Conservation (phyloP, 2,888 invertebrate species). For the Prosapia bicincta region DNA sequence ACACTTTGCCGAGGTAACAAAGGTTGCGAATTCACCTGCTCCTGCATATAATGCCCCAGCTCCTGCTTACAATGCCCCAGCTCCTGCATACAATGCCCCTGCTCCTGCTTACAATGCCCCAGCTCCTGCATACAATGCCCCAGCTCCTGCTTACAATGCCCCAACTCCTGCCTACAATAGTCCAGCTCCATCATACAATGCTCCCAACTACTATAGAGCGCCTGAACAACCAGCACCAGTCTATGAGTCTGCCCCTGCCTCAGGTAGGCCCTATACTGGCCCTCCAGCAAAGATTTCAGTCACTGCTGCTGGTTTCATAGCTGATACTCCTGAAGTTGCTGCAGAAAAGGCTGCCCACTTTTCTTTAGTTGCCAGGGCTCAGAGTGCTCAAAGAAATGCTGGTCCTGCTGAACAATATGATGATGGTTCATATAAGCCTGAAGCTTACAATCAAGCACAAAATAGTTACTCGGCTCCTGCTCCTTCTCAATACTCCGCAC, state of each 20-base stretch:
- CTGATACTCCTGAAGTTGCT: slow-evolving; percentile 26
- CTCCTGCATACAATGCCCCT: slow-evolving; percentile 14
- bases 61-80: neutral
- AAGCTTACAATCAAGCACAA: slow-evolving; percentile 2
- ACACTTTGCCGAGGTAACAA: neutral
- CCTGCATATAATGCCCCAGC: slow-evolving; percentile 3
- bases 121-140: slow-evolving; percentile 25
- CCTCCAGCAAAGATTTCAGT: slow-evolving; percentile 17
- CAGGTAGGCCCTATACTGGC: slow-evolving; percentile 25
- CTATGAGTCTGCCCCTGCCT: neutral
- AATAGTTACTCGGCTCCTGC: slow-evolving; percentile 22
- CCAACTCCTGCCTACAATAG: slow-evolving; percentile 41
- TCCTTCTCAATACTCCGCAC: slow-evolving; percentile 18
- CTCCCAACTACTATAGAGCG: slow-evolving; percentile 46
- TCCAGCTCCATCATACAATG: slow-evolving; percentile 47
- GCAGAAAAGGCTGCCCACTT: slow-evolving; percentile 31
- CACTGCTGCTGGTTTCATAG: slow-evolving; percentile 19
- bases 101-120: neutral
- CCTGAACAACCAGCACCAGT: slow-evolving; percentile 38
- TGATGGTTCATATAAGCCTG: neutral
- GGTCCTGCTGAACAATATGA: neutral
- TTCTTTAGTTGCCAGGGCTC: slow-evolving; percentile 22
- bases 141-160: slow-evolving; percentile 46
- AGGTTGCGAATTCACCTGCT: neutral
- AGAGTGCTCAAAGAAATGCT: neutral